Base-by-base conservation (phyloP, 2,888 invertebrate species). In the Xestia c-nigrum region DNA sequence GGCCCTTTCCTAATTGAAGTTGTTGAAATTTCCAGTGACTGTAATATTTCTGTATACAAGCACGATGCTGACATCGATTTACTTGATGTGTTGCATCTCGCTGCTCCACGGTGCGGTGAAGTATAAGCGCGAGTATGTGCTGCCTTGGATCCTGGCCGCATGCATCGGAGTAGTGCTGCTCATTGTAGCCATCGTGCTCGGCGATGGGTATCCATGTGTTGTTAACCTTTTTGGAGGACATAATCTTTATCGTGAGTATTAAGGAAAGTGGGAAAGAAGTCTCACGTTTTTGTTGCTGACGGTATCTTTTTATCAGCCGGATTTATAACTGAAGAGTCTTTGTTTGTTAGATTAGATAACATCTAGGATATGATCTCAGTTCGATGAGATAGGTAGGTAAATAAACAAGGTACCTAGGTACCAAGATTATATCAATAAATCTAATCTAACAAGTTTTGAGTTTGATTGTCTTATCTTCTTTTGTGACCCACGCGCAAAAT, bases 141-240 rank as follows among this genome's bases (percentile, higher is more conserved):
- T 96, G 70, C 96, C 96, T 5, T 97, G 97, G 97, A 94, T 96
- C 64, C 90, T 95, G 90, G 95, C 95, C 0, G 95, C 97, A 1
- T 94, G 94, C 72, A 90, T 96, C 9, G 95, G 93, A 0, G 93
- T 94, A 16, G 90, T 95, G 57, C 86, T 96, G 46, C 92, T 96
- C 21, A 87, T 94, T 10, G 90, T 91, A 1, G 94, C 93, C 31
- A 92, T 95, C 52, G 87, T 95, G 5, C 81, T 95, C 3, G 96
- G 95, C 0, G 96, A 95, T 79, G 94, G 93, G 5, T 95, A 95
- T 79, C 94, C 95, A 0, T 94, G 93, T 66, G 90, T 97, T 57
- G 93, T 95, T 43, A 94, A 94, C 78, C 89, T 96, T 57, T 96
- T 96, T 76, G 96, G 96, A 19, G 96, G 96, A 10, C 95, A 95